Evolutionary conservation across 1,140 invertebrate species (phyloP).

Genomic region (Ips nitidus): DNA sequence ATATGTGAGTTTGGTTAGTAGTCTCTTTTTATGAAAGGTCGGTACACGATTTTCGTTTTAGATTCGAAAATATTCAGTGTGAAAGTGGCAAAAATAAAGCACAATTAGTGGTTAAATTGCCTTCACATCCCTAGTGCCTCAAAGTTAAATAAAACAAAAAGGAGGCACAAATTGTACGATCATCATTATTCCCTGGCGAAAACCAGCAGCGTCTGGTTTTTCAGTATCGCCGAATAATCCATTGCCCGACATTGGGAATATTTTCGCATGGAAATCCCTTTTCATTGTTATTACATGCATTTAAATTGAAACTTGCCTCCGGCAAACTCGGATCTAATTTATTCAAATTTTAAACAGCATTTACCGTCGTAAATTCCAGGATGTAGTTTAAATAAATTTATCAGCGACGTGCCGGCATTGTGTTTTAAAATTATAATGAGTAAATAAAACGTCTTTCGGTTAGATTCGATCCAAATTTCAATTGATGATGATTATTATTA

Average conservation of each 20-base stretch:
- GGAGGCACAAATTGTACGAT: slow-evolving; percentile 11
- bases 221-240: slow-evolving; percentile 23
- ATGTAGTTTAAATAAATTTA: slow-evolving; percentile 17
- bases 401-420: neutral
- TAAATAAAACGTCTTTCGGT: too few species aligned
- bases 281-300: slow-evolving; percentile 30
- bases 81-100: slow-evolving; percentile 5
- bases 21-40: neutral
- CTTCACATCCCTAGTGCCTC: slow-evolving; percentile 9
- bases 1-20: neutral
- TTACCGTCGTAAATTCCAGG: slow-evolving; percentile 14
- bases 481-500: too few species aligned
- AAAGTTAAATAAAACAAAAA: slow-evolving; percentile 5
- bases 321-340: slow-evolving; percentile 21
- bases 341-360: slow-evolving; percentile 27
- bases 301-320: slow-evolving; percentile 26
- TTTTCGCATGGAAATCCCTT: slow-evolving; percentile 25
- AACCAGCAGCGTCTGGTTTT: slow-evolving; percentile 27
- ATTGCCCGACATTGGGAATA: slow-evolving; percentile 29
- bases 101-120: slow-evolving; percentile 17
- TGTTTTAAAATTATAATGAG: too few species aligned
- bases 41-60: neutral
- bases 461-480: too few species aligned
- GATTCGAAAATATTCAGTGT: too few species aligned
- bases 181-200: slow-evolving; percentile 17